phyloP scores from a whole-genome alignment of 2,797 vertebrate species.

The Tragopan temminckii region DNA sequence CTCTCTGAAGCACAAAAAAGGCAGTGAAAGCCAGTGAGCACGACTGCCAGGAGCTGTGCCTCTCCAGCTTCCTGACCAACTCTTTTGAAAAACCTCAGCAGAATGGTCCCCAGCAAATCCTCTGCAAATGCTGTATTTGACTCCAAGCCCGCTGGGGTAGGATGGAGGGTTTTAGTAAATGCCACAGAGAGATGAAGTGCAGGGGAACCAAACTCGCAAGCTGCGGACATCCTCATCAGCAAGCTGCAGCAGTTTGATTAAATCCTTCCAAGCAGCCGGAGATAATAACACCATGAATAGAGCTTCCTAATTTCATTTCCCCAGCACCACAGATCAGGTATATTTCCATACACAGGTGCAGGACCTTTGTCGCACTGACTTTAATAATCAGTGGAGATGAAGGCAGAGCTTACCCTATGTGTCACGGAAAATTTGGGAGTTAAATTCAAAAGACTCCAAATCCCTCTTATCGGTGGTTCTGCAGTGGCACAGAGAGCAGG shows the following conservation, averaged over 20 bases:
- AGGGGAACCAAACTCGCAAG: background rate
- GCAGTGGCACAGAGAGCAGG: background rate
- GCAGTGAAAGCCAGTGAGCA: background rate
- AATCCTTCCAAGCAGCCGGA: slow-evolving; percentile 15
- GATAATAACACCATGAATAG: slow-evolving; percentile 5
- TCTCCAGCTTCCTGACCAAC: slow-evolving; percentile 19
- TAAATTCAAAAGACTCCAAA: slow-evolving; percentile 28
- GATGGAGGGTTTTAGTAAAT: slow-evolving; percentile 3
- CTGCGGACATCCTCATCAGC: background rate
- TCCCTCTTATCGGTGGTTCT: background rate
- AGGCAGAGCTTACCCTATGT: background rate
- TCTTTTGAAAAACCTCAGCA: background rate
- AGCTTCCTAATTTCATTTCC: slow-evolving; percentile 53
- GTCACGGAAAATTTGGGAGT: slow-evolving; percentile 1
- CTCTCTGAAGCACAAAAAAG: slow-evolving; percentile 1
- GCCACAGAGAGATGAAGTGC: background rate
- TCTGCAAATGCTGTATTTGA: background rate
- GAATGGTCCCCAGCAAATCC: background rate
- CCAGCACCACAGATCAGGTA: background rate
- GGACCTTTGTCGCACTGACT: background rate
- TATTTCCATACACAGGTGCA: slow-evolving; percentile 13
- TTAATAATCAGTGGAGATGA: slow-evolving; percentile 11
- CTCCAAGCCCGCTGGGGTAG: background rate
- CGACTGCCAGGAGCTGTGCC: background rate
- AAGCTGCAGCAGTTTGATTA: slow-evolving; percentile 31